Conservation (phyloP, 2,113 vertebrate genomes). For the Archilochus colubris region DNA sequence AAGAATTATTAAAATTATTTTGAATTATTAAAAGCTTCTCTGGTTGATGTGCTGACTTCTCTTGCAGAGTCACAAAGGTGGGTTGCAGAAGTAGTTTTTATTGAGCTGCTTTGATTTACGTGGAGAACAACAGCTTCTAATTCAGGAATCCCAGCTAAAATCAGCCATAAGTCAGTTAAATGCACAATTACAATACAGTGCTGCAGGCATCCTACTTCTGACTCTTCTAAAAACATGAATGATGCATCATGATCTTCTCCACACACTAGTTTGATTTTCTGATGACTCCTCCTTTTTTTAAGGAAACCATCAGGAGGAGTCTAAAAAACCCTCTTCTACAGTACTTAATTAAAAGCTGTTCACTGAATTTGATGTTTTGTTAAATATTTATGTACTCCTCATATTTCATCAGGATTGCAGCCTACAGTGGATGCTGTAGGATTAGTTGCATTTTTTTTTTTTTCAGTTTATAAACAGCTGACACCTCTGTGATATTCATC, state of each 20-base stretch:
- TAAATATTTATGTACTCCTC: neutral
- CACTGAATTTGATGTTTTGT: neutral
- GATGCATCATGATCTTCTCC: neutral
- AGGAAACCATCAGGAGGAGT: neutral
- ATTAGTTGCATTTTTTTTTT: neutral
- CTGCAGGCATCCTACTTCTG: neutral
- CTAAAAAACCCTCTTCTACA: neutral
- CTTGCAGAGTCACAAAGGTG: neutral
- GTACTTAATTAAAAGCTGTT: neutral
- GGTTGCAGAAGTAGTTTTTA: neutral
- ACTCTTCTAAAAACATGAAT: neutral
- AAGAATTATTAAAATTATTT: neutral
- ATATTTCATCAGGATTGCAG: neutral
- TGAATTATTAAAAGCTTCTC: neutral
- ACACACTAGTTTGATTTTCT: neutral
- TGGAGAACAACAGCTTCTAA: neutral
- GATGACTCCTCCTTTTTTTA: neutral
- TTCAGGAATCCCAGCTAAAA: neutral
- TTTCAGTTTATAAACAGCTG: neutral
- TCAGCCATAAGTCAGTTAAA: neutral
- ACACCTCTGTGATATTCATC: neutral
- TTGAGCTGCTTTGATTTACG: neutral
- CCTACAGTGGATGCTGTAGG: neutral
- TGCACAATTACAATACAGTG: neutral
- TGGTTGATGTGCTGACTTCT: fast-evolving